phyloP scores from a whole-genome alignment of 2,113 vertebrate species.

The Albula goreensis region DNA sequence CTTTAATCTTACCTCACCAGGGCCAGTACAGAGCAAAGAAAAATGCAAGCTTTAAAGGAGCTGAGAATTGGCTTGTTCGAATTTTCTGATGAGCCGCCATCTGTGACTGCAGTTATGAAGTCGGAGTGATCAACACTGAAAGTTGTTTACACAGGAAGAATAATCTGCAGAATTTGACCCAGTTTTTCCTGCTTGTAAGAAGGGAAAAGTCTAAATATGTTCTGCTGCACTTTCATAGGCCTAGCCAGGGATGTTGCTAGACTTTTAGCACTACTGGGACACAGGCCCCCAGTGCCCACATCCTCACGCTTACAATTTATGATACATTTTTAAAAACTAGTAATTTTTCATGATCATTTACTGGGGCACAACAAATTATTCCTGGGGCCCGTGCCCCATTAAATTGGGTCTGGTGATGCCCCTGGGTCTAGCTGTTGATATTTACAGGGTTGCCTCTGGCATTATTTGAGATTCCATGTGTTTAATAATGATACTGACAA shows the following conservation, averaged over 20 bases:
- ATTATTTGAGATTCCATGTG: too few species aligned
- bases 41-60: background rate
- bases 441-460: background rate
- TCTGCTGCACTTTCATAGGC: background rate
- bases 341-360: too few species aligned
- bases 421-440: background rate
- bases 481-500: too few species aligned
- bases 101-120: conserved; percentile 15
- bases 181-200: background rate
- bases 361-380: too few species aligned
- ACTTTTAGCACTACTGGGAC: too few species aligned
- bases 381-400: too few species aligned
- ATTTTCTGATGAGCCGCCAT: conserved; percentile 16
- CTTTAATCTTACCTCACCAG: conserved; percentile 10
- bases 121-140: background rate
- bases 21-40: background rate
- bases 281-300: too few species aligned
- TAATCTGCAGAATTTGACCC: conserved; percentile 8
- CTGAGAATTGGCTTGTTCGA: background rate
- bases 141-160: conserved; percentile 10
- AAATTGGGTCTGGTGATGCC: too few species aligned
- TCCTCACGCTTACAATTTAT: too few species aligned
- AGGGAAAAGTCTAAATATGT: background rate
- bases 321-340: too few species aligned
- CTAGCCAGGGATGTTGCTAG: too few species aligned